Conservation (phyloP, 1,140 invertebrate genomes). For the Maniola jurtina region DNA sequence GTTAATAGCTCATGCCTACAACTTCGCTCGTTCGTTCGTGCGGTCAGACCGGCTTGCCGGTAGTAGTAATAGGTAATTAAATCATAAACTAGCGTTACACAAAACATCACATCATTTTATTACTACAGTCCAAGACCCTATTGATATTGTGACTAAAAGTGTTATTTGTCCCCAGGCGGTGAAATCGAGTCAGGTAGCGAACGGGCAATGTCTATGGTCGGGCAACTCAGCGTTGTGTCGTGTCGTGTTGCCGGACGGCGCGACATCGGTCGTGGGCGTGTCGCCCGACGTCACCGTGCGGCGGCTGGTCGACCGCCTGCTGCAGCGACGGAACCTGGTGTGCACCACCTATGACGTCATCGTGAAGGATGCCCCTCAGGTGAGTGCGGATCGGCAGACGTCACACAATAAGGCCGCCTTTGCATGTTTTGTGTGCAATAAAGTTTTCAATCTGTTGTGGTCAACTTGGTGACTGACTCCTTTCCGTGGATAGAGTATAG, state of each 20-base stretch:
- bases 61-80: no score
- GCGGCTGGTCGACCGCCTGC: slow-evolving; percentile 87
- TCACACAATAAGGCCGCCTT: not conserved
- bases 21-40: no score
- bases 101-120: no score
- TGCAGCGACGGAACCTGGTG: slow-evolving; percentile 76
- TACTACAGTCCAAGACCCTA: no score
- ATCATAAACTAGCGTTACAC: no score
- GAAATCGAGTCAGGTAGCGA: slow-evolving; percentile 60
- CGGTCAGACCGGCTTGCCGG: no score
- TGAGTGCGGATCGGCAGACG: slow-evolving; percentile 11
- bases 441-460: no score
- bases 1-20: no score
- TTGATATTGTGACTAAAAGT: no score
- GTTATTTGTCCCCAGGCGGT: slow-evolving; percentile 49
- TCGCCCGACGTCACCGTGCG: slow-evolving; percentile 87
- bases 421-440: no score
- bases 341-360: slow-evolving; percentile 55
- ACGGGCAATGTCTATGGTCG: slow-evolving; percentile 58
- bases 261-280: slow-evolving; percentile 92
- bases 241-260: slow-evolving; percentile 93
- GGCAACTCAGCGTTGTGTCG: slow-evolving; percentile 82
- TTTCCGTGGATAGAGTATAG: no score
- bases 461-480: no score
- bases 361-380: slow-evolving; percentile 42